Evolutionary conservation across 2,113 vertebrate genomes (phyloP), one percentile per base, ranked within the genome.

Genomic region (Pithys albifrons): DNA sequence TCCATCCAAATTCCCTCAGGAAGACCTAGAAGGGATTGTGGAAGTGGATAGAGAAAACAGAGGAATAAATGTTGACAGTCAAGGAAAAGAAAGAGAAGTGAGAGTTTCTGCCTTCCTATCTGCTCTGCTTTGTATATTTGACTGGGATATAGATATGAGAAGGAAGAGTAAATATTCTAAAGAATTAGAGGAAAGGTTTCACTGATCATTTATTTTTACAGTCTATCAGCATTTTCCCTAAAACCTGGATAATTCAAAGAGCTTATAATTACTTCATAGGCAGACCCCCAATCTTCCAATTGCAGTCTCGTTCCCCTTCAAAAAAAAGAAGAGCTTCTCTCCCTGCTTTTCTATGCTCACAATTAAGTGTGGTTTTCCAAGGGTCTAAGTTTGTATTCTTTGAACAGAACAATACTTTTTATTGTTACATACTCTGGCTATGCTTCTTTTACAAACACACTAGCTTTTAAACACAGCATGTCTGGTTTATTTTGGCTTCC

Each of bases 401-500:
- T 76, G 33, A 45, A 25, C n/a, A 61, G 66, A 96, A 57, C 29
- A 86, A 54, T 70, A 46, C 23, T 73, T 94, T 89, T 65, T 76
- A 58, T 54, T 83, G 46, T 76, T 90, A 41, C 29, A 27, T 76
- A 73, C 19, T 88, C 79, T 76, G 70, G 35, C 58, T 24, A n/a
- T 74, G 35, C 43, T 80, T 31, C 83, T 96, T 91, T 71, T 96
- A 57, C 75, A 93, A 96, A 95, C 59, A 55, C 16, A 80, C 83
- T 17, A 64, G 58, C 27, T 93, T 86, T 90, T 86, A 74, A 83
- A 61, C 90, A 75, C 72, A 84, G 48, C 61, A 69, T 86, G 72
- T 78, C 82, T 96, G 28, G 59, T 94, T 94, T 96, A 49, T 85
- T 96, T 96, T 96, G 95, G 93, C 88, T 80, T 95, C 24, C 27